Base-by-base conservation (phyloP, 53 echinoderm and acorn worm species). In the Temnopleurus reevesii region DNA sequence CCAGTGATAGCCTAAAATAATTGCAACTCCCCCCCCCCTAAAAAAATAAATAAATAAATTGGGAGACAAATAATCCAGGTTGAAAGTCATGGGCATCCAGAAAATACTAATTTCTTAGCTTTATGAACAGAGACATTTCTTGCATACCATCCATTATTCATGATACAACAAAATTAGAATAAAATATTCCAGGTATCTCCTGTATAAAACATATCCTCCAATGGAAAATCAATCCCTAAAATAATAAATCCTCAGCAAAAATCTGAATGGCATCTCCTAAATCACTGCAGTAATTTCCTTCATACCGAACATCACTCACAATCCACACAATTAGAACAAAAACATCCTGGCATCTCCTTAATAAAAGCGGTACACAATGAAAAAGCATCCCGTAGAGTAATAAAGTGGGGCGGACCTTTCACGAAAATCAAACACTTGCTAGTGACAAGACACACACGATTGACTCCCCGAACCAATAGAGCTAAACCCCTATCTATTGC, bases 361-460 rank as follows among this genome's bases (percentile, higher is more conserved):
- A 4, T 33, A 7, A 63, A 29, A 63, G 8, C 13, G 5, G 34
- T 19, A 61, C 10, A 71, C 71, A 71, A 71, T 41, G 28, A 41
- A 71, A 7, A 27, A 21, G n/a, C 26, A 36, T 71, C 2, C 71
- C 41, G 2, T 19, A 9, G 41, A 71, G 38, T 9, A 30, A 47
- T 41, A 43, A 49, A 79, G 79, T 79, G 79, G 79, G 79, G 46
- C 17, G 49, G 79, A 8, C 79, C 49, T 79, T 46, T 79, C 29
- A 46, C 79, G 13, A 4, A 79, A 17, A 79, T 79, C 79, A 79
- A 79, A 79, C 79, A 79, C 49, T 27, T 25, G 79, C 49, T 1
- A 79, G 79, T 49, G 79, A 79, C 46, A 79, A 79, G 46, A 79
- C 49, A 79, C 49, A 79, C 79, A 30, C 79, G 46, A 79, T 79